Conservation (phyloP, 2,113 vertebrate species). For the Climacteris rufus region DNA sequence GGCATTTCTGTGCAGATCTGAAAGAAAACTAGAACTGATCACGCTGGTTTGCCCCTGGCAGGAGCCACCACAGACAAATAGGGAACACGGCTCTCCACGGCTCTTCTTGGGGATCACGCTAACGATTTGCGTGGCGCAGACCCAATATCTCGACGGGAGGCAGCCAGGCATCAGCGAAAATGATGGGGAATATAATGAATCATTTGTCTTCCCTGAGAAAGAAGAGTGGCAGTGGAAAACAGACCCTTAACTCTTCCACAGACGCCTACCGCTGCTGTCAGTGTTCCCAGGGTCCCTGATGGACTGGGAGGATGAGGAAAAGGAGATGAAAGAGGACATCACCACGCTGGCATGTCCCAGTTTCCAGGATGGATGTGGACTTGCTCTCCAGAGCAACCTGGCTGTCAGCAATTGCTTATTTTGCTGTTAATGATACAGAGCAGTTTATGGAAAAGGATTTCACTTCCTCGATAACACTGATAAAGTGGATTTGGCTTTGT, state of each 20-base stretch:
- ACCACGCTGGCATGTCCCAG: neutral
- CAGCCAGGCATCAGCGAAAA: slow-evolving; percentile 52
- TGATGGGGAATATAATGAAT: slow-evolving; percentile 51
- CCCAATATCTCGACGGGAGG: slow-evolving; percentile 27
- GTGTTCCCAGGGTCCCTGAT: neutral
- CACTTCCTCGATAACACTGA: rapidly evolving
- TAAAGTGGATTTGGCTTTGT: neutral
- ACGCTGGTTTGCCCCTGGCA: neutral
- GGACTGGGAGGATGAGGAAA: neutral
- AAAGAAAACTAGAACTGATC: neutral
- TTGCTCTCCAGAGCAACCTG: neutral
- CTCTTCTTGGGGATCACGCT: neutral
- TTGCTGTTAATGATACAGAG: neutral
- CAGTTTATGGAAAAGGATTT: neutral
- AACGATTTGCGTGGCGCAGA: neutral
- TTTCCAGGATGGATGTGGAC: neutral
- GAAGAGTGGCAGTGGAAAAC: neutral
- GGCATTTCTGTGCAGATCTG: neutral
- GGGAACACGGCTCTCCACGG: neutral
- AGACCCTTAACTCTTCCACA: slow-evolving; percentile 29
- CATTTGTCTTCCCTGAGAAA: slow-evolving; percentile 49
- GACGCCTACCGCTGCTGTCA: neutral
- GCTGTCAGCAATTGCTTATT: neutral
- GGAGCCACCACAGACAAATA: neutral
- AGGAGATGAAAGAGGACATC: neutral